Base-by-base conservation (phyloP, 2,888 invertebrate species). In the Caprella mutica region DNA sequence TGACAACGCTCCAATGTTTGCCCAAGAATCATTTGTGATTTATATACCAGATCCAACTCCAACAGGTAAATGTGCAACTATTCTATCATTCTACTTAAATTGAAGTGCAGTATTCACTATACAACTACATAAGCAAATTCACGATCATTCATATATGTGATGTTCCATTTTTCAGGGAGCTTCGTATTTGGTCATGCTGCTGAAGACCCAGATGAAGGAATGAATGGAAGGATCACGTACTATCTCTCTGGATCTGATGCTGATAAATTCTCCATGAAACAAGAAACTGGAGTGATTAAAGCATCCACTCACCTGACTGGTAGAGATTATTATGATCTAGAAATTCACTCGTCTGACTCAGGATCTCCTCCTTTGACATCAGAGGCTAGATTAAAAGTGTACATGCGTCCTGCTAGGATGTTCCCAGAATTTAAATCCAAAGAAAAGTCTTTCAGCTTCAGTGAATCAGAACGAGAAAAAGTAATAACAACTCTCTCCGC, bases 151-250 rank as follows among this genome's bases (percentile, higher is more conserved):
- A n/a, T n/a, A n/a, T n/a, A n/a, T 35, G 14, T 9, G 35, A 35
- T 35, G 12, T 35, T 35, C 5, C 51, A 19, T 17, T 19, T 52
- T 29, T 17, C 58, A 65, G 80, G 78, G 46, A 74, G 89, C 68
- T 94, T 93, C 74, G 86, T 94, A 24, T 86, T 90, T 70, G 93
- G 93, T 8, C 87, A 88, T 0, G 85, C 83, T 71, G 93, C 93
- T 0, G 77, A 78, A 5, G 94, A 94, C 72, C 78, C 78, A 59
- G 94, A 94, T 72, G 79, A 83, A 56, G 89, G 85, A 0, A 74
- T 77, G 0, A 93, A 93, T 71, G 85, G 88, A 55, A 81, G 82
- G 69, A 83, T 94, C 54, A 73, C 79, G 0, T 94, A 93, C 72
- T 81, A 79, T 53, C 75, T 93, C 5, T 80, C 80, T 61, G 88